Conservation (phyloP, 2,888 invertebrate genomes). For the Sympetrum striolatum region DNA sequence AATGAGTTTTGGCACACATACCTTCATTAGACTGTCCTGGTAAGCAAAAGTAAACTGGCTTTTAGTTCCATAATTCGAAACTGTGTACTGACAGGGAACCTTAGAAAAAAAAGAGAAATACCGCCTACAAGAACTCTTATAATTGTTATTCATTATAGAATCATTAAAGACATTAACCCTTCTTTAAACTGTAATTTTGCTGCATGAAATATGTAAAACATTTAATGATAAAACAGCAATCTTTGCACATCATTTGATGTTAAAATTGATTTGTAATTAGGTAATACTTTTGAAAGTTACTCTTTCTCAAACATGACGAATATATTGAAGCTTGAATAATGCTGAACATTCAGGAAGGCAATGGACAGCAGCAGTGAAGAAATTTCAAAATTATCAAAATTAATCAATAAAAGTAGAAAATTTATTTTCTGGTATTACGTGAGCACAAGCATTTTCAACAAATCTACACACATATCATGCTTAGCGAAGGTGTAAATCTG, state of each 20-base stretch:
- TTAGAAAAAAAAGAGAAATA: slow-evolving; percentile 66
- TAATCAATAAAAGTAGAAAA: slow-evolving; percentile 25
- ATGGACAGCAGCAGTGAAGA: slow-evolving; percentile 42
- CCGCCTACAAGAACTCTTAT: slow-evolving; percentile 43
- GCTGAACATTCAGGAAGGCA: slow-evolving; percentile 43
- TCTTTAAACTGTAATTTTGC: slow-evolving; percentile 25
- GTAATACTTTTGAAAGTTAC: neutral
- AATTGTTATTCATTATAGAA: slow-evolving; percentile 32
- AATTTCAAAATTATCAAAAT: slow-evolving; percentile 35
- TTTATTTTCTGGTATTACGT: slow-evolving; percentile 29
- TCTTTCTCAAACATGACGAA: neutral
- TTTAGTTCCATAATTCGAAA: slow-evolving; percentile 57
- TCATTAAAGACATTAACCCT: slow-evolving; percentile 25
- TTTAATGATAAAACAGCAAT: neutral
- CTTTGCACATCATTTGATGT: neutral
- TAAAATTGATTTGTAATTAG: neutral
- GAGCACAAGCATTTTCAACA: slow-evolving; percentile 32
- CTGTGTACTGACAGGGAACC: slow-evolving; percentile 50
- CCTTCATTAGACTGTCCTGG: slow-evolving; percentile 70
- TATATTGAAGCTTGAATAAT: slow-evolving; percentile 11
- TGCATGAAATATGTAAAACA: slow-evolving; percentile 18
- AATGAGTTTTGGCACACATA: slow-evolving; percentile 56
- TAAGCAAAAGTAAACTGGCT: slow-evolving; percentile 73
- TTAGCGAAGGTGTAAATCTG: slow-evolving; percentile 19
- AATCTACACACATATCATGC: slow-evolving; percentile 39